Conservation (phyloP, 1,140 invertebrate genomes). For the Pararge aegeria region DNA sequence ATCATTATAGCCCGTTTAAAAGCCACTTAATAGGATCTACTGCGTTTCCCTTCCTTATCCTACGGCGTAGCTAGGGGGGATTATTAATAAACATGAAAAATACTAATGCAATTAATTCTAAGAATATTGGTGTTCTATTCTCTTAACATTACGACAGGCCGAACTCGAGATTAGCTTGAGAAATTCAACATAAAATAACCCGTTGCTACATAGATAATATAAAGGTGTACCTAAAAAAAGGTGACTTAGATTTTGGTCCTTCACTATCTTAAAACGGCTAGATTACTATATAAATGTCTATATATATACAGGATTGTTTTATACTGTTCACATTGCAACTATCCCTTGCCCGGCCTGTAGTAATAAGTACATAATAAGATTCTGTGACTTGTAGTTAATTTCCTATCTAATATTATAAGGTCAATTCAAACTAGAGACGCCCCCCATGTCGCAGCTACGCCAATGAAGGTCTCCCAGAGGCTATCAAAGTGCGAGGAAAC, state of each 20-base stretch:
- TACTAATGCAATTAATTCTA: not conserved
- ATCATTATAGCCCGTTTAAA: not conserved
- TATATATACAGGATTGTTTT: constrained; percentile 2
- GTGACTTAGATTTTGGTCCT: no score
- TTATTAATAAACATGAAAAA: not conserved
- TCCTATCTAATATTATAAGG: not conserved
- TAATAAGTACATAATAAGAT: not conserved
- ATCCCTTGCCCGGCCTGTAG: not conserved
- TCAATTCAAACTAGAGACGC: not conserved
- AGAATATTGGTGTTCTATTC: not conserved
- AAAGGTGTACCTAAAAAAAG: no score
- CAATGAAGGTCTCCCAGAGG: constrained; percentile 40
- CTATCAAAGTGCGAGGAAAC: constrained; percentile 57
- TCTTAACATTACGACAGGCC: constrained; percentile 3
- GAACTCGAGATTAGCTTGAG: not conserved
- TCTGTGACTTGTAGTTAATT: not conserved
- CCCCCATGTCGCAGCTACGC: constrained; percentile 10
- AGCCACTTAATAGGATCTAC: constrained; percentile 30
- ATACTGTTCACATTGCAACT: not conserved
- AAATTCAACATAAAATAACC: constrained; percentile 7
- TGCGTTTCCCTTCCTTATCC: constrained; percentile 49
- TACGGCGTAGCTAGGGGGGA: constrained; percentile 14
- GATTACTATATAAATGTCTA: no score
- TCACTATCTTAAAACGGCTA: no score
- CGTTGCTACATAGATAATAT: not conserved